Evolutionary conservation across 2,888 invertebrate species (phyloP).

Genomic region (Lithosia quadra): DNA sequence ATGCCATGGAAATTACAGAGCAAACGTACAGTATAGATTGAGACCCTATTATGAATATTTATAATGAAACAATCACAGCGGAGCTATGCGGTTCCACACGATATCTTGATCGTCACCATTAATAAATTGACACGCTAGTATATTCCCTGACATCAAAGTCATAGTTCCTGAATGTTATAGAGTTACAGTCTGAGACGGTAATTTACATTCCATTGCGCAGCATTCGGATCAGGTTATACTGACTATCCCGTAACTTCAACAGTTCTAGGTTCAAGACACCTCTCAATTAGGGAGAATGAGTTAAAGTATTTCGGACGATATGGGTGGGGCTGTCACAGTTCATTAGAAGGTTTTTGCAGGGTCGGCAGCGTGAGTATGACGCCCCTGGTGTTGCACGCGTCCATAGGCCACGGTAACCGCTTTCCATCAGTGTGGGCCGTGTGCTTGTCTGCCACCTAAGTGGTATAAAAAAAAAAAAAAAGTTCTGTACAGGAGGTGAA

Average conservation of each 20-base stretch:
- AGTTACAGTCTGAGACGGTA: neutral
- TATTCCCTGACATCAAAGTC: neutral
- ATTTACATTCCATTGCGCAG: neutral
- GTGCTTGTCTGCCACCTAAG: too few species aligned
- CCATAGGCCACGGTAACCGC: too few species aligned
- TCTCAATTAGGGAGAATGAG: neutral
- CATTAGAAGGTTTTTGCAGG: too few species aligned
- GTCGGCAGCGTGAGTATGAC: too few species aligned
- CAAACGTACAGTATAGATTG: slow-evolving; percentile 21
- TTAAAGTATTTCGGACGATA: neutral
- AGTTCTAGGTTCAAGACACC: neutral
- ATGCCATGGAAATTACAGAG: slow-evolving; percentile 27
- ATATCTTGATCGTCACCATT: slow-evolving; percentile 13
- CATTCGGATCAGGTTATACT: neutral
- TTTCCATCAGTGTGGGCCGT: too few species aligned
- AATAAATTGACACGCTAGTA: slow-evolving; percentile 8
- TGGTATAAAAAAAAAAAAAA: too few species aligned
- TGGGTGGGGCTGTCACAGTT: neutral
- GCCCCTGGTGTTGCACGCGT: too few species aligned
- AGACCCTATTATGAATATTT: slow-evolving; percentile 31
- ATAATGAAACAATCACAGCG: slow-evolving; percentile 26
- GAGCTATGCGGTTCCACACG: slow-evolving; percentile 29
- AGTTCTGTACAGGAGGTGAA: neutral
- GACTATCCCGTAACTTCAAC: neutral
- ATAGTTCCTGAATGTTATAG: neutral